Base-by-base conservation (phyloP, 37 sponge, comb jelly and placozoan species). In the Cliona cf. orientalis region DNA sequence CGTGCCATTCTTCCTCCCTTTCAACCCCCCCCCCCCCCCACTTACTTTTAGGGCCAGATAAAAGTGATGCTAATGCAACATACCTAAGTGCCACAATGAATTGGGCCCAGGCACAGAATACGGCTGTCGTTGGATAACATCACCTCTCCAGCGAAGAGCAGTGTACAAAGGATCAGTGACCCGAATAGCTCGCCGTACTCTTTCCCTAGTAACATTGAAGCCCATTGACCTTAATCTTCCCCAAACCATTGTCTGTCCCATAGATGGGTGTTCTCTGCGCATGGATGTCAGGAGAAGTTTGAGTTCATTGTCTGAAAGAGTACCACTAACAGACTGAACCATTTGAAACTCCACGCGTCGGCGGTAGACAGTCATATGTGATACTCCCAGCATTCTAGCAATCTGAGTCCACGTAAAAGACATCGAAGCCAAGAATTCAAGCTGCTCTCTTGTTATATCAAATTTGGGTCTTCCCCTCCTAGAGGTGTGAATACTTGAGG, bases 51-150 rank as follows among this genome's bases (percentile, higher is more conserved):
- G 12, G 28, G 23, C 66, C 29, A 26, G n/a, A 25, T 28, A 64
- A 28, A 19, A 28, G n/a, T n/a, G n/a, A n/a, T n/a, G n/a, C n/a
- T n/a, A 56, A 49, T 21, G 11, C 29, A 74, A 28, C 75, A 1
- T 78, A 80, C 87, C 90, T 58, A 89, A 78, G 58, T 89, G 90
- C 90, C 90, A 89, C 67, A 89, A 58, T 22, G 89, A 73, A 62
- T 89, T 80, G 2, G 89, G 89, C 38, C 84, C 76, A 42, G 81
- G 78, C 9, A 84, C 80, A 42, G 67, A 79, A 66, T 89, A 84
- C 63, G 75, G 87, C 19, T 59, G 64, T 17, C 80, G 32, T n/a
- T 29, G 14, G 74, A 46, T 60, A 5, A 64, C 37, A 26, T 53
- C 42, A 38, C 69, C 46, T 64, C 72, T 28, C 80, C 87, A 79